Evolutionary conservation across 1,140 invertebrate species (phyloP).

Genomic region (Theocolax elegans): DNA sequence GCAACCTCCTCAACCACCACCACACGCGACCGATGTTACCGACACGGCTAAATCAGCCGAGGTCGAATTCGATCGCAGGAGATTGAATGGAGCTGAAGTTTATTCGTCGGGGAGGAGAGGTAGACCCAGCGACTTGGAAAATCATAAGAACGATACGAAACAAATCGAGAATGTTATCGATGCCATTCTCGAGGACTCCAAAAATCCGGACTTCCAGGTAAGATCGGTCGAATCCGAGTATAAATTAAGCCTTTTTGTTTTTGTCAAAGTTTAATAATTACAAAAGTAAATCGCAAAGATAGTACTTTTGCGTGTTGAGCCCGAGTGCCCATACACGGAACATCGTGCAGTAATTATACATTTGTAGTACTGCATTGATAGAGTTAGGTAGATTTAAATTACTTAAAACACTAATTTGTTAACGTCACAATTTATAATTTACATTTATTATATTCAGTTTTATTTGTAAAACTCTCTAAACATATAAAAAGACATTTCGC

Average conservation of each 20-base stretch:
- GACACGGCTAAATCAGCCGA: not conserved
- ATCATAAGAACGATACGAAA: slow-evolving; percentile 64
- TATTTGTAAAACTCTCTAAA: no score
- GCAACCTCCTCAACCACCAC: not conserved
- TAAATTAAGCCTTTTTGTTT: not conserved
- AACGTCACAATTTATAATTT: no score
- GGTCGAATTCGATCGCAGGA: slow-evolving; percentile 52
- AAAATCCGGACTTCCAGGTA: slow-evolving; percentile 66
- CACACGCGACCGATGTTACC: not conserved
- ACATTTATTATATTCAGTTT: no score
- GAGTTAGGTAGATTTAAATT: no score
- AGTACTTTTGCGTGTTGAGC: not conserved
- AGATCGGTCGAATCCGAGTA: no score
- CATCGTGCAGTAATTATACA: slow-evolving; percentile 12
- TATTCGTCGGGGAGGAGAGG: slow-evolving; percentile 57
- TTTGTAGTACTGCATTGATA: slow-evolving; percentile 5
- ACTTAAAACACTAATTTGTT: no score
- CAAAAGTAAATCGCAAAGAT: not conserved
- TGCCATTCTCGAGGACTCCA: slow-evolving; percentile 65
- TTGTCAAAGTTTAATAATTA: not conserved
- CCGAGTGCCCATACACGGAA: no score
- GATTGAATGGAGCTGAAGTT: slow-evolving; percentile 54
- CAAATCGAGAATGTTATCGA: slow-evolving; percentile 66
- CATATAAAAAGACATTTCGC: no score
- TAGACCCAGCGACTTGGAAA: slow-evolving; percentile 55